A percentile compares a stretch with the other conserved stretches of the same genome.
phyloP scores from a whole-genome alignment of 2,797 vertebrate genomes.

The Melanogrammus aeglefinus region DNA sequence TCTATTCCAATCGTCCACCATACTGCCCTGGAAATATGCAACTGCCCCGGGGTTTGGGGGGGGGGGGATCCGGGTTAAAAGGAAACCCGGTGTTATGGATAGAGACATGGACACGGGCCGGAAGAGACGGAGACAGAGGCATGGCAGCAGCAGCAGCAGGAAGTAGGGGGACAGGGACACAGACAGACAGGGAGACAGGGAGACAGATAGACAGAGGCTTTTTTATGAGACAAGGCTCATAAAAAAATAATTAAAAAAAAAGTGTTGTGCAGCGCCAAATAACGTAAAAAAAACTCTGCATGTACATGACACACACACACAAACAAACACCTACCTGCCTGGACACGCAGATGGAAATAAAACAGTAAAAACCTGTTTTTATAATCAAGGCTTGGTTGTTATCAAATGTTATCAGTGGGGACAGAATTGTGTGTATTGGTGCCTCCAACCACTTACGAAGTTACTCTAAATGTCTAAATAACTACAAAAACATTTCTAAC shows the following conservation, averaged over 20 bases:
- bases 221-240: too few relatives aligned
- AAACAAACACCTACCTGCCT: too few relatives aligned
- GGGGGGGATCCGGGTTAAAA: neutral
- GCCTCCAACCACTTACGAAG: too few relatives aligned
- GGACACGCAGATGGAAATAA: too few relatives aligned
- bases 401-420: too few relatives aligned
- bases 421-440: too few relatives aligned
- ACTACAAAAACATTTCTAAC: too few relatives aligned
- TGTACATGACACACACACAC: too few relatives aligned
- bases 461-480: too few relatives aligned
- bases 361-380: too few relatives aligned
- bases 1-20: constrained; percentile 66
- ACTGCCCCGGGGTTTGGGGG: constrained; percentile 31
- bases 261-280: constrained; percentile 44
- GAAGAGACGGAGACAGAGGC: neutral
- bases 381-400: too few relatives aligned
- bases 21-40: constrained; percentile 62
- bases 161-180: neutral
- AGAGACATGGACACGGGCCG: neutral
- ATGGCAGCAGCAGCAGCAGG: constrained; percentile 2
- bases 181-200: neutral
- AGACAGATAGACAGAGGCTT: constrained; percentile 3
- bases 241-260: constrained; percentile 47
- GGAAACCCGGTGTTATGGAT: neutral
- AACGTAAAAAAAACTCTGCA: neutral